Evolutionary conservation across 2,113 vertebrate genomes (phyloP).

Genomic region (Mohoua ochrocephala): DNA sequence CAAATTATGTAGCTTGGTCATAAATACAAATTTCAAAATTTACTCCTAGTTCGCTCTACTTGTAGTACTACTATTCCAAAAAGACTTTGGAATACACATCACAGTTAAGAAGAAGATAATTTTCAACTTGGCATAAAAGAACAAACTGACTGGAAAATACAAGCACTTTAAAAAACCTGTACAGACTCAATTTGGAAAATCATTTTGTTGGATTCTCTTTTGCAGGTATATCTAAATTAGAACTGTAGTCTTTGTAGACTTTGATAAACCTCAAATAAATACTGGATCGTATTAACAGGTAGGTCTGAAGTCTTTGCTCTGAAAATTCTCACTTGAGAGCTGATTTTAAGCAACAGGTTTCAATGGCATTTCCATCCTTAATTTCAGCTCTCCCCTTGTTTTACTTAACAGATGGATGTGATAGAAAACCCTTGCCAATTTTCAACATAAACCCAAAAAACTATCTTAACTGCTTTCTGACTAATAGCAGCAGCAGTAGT

Average conservation of each 20-base stretch:
- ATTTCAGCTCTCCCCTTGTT: background rate
- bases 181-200: background rate
- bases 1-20: conserved; percentile 30
- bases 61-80: background rate
- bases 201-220: background rate
- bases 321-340: background rate
- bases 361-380: background rate
- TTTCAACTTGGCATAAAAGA: conserved; percentile 35
- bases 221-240: background rate
- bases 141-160: conserved; percentile 64
- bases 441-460: background rate
- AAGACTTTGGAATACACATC: background rate
- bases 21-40: background rate
- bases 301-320: background rate
- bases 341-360: background rate
- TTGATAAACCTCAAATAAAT: background rate
- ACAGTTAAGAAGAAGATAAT: background rate
- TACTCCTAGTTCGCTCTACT: background rate
- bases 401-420: background rate
- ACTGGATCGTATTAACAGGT: background rate
- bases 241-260: background rate
- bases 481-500: background rate
- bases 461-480: background rate
- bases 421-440: background rate
- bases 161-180: background rate